phyloP scores from a whole-genome alignment of 1,140 invertebrate genomes.

The Saccostrea echinata region DNA sequence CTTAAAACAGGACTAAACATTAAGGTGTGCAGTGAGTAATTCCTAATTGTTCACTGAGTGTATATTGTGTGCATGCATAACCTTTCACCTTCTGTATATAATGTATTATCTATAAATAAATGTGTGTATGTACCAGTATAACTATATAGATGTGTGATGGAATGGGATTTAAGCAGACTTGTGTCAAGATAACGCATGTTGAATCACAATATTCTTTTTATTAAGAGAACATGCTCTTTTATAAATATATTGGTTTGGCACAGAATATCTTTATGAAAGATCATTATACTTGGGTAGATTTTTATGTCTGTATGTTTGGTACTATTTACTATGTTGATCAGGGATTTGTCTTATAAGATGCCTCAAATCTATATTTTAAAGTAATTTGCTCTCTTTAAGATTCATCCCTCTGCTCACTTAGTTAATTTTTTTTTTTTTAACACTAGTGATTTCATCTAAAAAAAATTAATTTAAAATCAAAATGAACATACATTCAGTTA shows the following conservation, averaged over 20 bases:
- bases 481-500: too few relatives aligned
- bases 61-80: slow-evolving; percentile 10
- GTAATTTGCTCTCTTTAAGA: too few relatives aligned
- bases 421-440: too few relatives aligned
- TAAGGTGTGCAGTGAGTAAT: slow-evolving; percentile 36
- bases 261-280: not conserved
- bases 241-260: not conserved
- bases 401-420: too few relatives aligned
- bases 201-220: not conserved
- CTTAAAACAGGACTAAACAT: slow-evolving; percentile 26
- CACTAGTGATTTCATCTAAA: too few relatives aligned
- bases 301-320: too few relatives aligned
- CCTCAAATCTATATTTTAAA: too few relatives aligned
- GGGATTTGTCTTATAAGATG: too few relatives aligned
- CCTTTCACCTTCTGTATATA: slow-evolving; percentile 22
- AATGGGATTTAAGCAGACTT: not conserved
- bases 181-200: not conserved
- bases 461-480: too few relatives aligned
- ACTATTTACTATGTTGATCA: too few relatives aligned
- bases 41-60: not conserved
- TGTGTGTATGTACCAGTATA: not conserved
- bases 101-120: not conserved
- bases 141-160: slow-evolving; percentile 13
- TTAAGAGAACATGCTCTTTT: not conserved
- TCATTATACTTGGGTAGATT: too few relatives aligned